Evolutionary conservation across 2,888 invertebrate genomes (phyloP).

Genomic region (Diarsia dahlii): DNA sequence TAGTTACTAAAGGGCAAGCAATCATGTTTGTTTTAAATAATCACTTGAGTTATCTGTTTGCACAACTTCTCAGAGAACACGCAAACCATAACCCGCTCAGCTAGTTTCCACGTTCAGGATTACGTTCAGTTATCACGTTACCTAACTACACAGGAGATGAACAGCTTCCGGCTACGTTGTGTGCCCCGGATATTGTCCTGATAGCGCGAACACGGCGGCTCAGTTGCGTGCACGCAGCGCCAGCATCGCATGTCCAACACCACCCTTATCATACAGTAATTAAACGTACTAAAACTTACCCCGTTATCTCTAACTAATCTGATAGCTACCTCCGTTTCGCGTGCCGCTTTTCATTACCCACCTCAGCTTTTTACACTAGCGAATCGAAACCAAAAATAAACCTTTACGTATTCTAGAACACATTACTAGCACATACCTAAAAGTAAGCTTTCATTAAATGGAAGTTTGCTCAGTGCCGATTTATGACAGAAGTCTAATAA

Average conservation of each 20-base stretch:
- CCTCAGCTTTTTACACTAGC: constrained; percentile 26
- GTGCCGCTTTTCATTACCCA: constrained; percentile 69
- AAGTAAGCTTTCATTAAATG: constrained; percentile 58
- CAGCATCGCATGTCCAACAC: constrained; percentile 51
- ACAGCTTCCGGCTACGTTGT: constrained; percentile 59
- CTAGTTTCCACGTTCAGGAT: constrained; percentile 25
- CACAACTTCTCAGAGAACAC: constrained; percentile 26
- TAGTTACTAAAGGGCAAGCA: neutral
- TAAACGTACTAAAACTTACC: constrained; percentile 61
- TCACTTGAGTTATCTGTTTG: constrained; percentile 20
- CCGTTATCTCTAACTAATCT: constrained; percentile 61
- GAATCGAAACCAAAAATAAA: constrained; percentile 35
- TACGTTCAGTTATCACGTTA: constrained; percentile 44
- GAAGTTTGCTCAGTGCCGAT: constrained; percentile 57
- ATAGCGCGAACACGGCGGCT: constrained; percentile 46
- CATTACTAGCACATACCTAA: constrained; percentile 29
- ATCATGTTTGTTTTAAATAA: constrained; percentile 31
- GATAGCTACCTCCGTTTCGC: constrained; percentile 61
- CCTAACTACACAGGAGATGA: constrained; percentile 58
- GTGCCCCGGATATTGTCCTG: constrained; percentile 65
- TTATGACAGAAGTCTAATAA: constrained; percentile 68
- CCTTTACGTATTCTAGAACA: constrained; percentile 28
- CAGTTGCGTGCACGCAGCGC: constrained; percentile 66
- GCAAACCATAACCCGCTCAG: constrained; percentile 21
- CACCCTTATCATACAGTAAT: constrained; percentile 62